Evolutionary conservation across 37 sponge, comb jelly and placozoan genomes (phyloP).

Genomic region (Axinella damicornis): DNA sequence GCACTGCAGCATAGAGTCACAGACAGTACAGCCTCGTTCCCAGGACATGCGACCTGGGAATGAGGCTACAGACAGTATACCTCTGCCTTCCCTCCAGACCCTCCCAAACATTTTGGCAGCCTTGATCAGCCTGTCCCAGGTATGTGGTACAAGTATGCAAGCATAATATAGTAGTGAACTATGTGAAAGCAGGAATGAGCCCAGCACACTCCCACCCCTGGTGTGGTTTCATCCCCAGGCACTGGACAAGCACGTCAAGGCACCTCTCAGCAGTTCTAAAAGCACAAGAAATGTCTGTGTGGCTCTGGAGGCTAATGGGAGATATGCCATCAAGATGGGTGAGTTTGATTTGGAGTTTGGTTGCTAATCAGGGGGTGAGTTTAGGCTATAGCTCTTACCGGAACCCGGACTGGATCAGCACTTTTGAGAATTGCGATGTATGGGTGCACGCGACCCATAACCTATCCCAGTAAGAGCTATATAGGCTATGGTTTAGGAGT

Average conservation of each 20-base stretch:
- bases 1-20: too few species aligned
- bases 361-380: too few species aligned
- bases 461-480: too few species aligned
- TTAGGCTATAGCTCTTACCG: too few species aligned
- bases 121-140: conserved; percentile 31
- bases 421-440: too few species aligned
- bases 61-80: not conserved
- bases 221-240: conserved; percentile 21
- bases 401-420: too few species aligned
- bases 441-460: too few species aligned
- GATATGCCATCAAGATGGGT: conserved; percentile 69
- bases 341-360: not conserved
- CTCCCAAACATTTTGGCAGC: not conserved
- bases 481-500: too few species aligned
- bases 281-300: conserved; percentile 44
- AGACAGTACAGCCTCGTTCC: not conserved
- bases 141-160: too few species aligned
- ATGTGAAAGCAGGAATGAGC: too few species aligned
- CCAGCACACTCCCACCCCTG: too few species aligned
- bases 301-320: conserved; percentile 61
- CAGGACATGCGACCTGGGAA: not conserved
- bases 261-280: conserved; percentile 38
- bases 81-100: not conserved
- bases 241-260: conserved; percentile 63
- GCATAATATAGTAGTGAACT: too few species aligned